Evolutionary conservation across 2,113 vertebrate species (phyloP).

Genomic region (Taxidea taxus): DNA sequence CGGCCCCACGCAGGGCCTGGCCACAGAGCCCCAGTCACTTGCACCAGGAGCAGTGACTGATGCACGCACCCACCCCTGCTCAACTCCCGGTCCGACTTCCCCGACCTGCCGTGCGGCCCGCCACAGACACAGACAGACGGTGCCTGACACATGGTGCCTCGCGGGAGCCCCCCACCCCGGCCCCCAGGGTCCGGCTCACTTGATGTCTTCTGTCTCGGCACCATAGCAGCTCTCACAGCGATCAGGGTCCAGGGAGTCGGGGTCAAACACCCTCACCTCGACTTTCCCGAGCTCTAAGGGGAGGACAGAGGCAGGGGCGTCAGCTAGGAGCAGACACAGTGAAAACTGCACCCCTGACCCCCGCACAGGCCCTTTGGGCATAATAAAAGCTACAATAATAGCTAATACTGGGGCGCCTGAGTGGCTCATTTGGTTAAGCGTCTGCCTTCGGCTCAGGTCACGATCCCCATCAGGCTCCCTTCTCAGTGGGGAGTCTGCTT

Average conservation of each 20-base stretch:
- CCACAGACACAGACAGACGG: neutral
- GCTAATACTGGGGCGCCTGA: neutral
- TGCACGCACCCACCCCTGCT: fast-evolving
- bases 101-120: neutral
- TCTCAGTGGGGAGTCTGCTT: neutral
- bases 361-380: neutral
- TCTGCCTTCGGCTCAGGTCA: neutral
- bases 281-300: constrained; percentile 91
- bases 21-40: neutral
- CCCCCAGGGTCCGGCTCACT: constrained; percentile 82
- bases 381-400: neutral
- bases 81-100: neutral
- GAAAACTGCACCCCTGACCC: neutral
- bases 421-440: neutral
- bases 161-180: neutral
- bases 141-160: neutral
- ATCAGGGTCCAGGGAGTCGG: constrained; percentile 90
- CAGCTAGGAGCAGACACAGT: neutral
- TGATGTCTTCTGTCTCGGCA: constrained; percentile 94
- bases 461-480: too few relatives aligned
- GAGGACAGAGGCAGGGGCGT: constrained; percentile 33
- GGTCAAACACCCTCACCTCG: constrained; percentile 90
- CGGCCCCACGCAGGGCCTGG: neutral
- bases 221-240: constrained; percentile 99
- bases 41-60: neutral